Conservation (phyloP, 2,797 vertebrate genomes). For the Lepus oiostolus region DNA sequence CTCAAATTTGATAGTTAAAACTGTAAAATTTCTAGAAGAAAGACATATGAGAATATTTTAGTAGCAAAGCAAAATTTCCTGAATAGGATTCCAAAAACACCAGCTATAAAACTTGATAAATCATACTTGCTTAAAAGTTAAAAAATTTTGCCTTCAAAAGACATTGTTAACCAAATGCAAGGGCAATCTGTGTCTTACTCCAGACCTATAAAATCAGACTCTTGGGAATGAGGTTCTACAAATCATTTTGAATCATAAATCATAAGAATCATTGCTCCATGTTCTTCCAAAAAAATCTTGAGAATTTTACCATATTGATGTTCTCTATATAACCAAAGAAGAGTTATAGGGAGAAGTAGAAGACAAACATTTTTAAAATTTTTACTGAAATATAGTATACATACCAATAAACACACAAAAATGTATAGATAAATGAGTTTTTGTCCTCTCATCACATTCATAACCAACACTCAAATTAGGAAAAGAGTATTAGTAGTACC, state of each 20-base stretch:
- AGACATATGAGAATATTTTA: not conserved
- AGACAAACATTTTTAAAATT: not conserved
- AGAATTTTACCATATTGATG: not conserved
- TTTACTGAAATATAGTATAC: no score
- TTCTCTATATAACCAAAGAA: not conserved
- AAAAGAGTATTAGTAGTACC: no score
- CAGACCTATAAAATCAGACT: not conserved
- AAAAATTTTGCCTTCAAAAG: not conserved
- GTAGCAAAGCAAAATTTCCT: not conserved
- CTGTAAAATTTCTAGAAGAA: slow-evolving; percentile 43
- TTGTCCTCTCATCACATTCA: no score
- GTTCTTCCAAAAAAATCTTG: not conserved
- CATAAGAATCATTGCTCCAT: not conserved
- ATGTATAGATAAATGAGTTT: no score
- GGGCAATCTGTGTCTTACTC: not conserved
- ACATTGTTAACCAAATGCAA: not conserved
- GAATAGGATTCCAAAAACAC: slow-evolving; percentile 41
- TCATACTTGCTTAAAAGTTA: not conserved
- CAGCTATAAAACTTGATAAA: not conserved
- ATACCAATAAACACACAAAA: no score
- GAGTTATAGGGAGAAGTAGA: not conserved
- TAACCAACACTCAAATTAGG: no score
- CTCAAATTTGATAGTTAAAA: slow-evolving; percentile 20
- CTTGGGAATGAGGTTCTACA: not conserved
- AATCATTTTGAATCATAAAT: not conserved